A percentile compares a stretch with the other conserved stretches of the same genome.
These are phyloP conservation scores for Gryon sp. DNA, from an alignment of 1,140 invertebrate species.

Conservation along the genomic window DNA sequence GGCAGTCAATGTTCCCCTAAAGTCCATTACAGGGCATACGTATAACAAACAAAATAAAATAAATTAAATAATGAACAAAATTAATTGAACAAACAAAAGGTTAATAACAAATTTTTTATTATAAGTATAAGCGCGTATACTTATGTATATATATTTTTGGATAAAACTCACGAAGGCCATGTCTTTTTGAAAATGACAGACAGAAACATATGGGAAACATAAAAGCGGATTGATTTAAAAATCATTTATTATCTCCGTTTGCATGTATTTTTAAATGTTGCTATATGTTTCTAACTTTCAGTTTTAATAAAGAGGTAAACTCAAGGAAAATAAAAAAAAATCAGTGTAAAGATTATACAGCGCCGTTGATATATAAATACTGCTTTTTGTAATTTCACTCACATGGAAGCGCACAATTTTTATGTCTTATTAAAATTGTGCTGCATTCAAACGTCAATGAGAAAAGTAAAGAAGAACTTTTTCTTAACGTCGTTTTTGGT, in stretches of 20 bases:
- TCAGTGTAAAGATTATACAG: too few species aligned
- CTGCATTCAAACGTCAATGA: constrained; percentile 17
- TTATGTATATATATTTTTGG: constrained; percentile 78
- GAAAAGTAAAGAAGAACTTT: constrained; percentile 9
- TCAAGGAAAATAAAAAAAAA: constrained; percentile 24
- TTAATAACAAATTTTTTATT: constrained; percentile 47
- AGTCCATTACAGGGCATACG: constrained; percentile 62
- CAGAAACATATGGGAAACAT: too few species aligned
- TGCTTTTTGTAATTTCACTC: constrained; percentile 51
- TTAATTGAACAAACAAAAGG: constrained; percentile 45
- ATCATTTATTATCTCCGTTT: too few species aligned
- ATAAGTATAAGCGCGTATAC: constrained; percentile 72
- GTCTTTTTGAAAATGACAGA: constrained; percentile 34
- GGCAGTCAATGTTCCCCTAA: constrained; percentile 54
- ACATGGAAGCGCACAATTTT: constrained; percentile 40
- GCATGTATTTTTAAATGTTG: too few species aligned
- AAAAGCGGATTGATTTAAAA: too few species aligned
- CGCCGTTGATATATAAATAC: constrained; percentile 39
- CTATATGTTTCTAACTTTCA: too few species aligned
- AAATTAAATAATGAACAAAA: constrained; percentile 29
- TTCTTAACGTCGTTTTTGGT: constrained; percentile 28
- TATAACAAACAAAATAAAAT: constrained; percentile 57
- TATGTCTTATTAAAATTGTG: constrained; percentile 31
- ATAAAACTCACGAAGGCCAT: constrained; percentile 66
- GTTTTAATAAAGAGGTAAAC: constrained; percentile 11